Percentiles rank a stretch among this genome's conserved stretches.
phyloP scores from a whole-genome alignment of 1,140 invertebrate species.

The Conus betulinus region DNA sequence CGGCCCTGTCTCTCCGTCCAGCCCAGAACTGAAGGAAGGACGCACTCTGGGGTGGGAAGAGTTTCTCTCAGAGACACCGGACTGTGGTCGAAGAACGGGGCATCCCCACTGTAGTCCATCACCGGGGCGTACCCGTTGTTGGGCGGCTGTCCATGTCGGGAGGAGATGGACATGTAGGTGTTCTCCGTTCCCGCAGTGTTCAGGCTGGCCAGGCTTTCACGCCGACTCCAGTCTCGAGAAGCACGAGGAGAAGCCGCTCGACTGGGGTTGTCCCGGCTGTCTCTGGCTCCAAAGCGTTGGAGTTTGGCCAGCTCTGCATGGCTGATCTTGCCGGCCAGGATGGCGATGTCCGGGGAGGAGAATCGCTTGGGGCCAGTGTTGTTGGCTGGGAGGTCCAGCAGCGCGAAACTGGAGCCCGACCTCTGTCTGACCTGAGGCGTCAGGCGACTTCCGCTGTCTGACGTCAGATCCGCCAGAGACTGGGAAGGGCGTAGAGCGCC shows the following conservation, averaged over 20 bases:
- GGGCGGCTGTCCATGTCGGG: neutral
- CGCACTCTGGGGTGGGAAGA: neutral
- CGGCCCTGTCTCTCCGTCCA: neutral
- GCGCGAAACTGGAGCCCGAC: conserved; percentile 19
- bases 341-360: conserved; percentile 14
- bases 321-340: neutral
- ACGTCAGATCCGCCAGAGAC: conserved; percentile 29
- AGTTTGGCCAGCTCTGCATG: conserved; percentile 12
- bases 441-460: neutral
- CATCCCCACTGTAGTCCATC: neutral
- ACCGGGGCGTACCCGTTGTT: no score
- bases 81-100: neutral
- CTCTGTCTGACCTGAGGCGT: neutral
- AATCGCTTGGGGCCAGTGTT: neutral
- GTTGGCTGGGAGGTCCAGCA: conserved; percentile 18
- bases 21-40: conserved; percentile 2
- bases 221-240: neutral
- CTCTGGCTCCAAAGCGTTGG: neutral
- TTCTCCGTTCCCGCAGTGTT: neutral
- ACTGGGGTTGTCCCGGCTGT: no score
- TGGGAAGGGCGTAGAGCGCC: neutral
- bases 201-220: neutral
- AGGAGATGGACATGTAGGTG: neutral
- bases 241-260: no score
- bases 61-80: neutral